These are phyloP conservation scores for Harpagifer antarcticus DNA, from an alignment of 2,797 vertebrate species.

Conservation along the genomic window DNA sequence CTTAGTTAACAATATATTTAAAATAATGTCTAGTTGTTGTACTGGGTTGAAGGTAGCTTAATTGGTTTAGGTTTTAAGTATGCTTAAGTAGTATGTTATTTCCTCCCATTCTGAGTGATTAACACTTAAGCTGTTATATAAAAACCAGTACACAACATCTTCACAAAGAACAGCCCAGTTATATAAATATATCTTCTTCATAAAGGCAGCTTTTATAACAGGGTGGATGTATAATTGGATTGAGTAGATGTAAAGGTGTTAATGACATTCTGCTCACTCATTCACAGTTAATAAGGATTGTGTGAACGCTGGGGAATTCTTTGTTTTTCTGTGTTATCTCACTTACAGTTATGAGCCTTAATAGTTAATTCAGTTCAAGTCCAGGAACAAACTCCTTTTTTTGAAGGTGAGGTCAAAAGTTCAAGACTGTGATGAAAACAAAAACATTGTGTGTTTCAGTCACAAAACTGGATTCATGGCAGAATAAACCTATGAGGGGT, in stretches of 20 bases:
- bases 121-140: neutral
- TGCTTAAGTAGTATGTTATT: neutral
- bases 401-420: too few species aligned
- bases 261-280: neutral
- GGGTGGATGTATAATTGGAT: neutral
- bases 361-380: neutral
- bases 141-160: neutral
- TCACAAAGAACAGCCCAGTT: neutral
- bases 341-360: neutral
- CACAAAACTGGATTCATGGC: neutral
- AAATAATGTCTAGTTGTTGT: neutral
- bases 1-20: too few species aligned
- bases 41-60: neutral
- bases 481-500: neutral
- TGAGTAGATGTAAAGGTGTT: neutral
- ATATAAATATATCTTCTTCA: neutral
- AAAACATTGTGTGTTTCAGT: neutral
- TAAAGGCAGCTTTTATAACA: constrained; percentile 10
- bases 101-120: neutral
- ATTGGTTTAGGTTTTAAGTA: neutral
- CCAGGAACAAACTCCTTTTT: too few species aligned
- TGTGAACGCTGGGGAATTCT: neutral
- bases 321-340: neutral
- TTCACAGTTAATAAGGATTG: neutral
- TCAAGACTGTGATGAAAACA: neutral